Percentiles rank a stretch among this genome's conserved stretches.
Evolutionary conservation across 1,140 invertebrate species (phyloP).

Genomic region (Lucilia sericata): DNA sequence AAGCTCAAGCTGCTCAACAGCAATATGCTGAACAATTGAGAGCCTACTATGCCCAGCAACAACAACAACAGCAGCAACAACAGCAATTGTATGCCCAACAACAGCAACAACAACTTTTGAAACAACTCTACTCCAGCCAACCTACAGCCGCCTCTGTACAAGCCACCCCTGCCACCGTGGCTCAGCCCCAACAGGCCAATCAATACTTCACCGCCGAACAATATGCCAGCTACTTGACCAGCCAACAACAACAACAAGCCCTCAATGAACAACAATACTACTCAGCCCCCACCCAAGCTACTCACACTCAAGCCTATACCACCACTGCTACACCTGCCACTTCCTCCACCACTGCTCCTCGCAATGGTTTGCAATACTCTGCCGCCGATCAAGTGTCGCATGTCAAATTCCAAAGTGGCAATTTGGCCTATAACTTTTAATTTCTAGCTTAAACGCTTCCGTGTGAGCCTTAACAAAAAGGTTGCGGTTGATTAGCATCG

Average conservation of each 20-base stretch:
- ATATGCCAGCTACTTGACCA: conserved; percentile 36
- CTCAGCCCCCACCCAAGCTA: conserved; percentile 12
- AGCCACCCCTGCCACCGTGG: conserved; percentile 5
- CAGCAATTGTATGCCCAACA: conserved; percentile 39
- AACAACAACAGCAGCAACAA: conserved; percentile 50
- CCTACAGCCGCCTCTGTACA: background rate
- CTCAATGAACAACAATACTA: conserved; percentile 52
- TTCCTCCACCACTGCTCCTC: conserved; percentile 4
- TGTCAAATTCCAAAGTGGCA: conserved; percentile 60
- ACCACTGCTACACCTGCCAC: conserved; percentile 13
- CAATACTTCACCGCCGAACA: conserved; percentile 44
- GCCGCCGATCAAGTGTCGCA: conserved; percentile 58
- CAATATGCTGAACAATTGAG: conserved; percentile 58
- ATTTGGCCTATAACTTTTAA: conserved; percentile 61
- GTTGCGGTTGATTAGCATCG: no score
- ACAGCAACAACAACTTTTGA: conserved; percentile 30
- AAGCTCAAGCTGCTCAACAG: conserved; percentile 15
- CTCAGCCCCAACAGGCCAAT: conserved; percentile 37
- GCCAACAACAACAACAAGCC: conserved; percentile 52
- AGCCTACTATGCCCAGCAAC: conserved; percentile 54
- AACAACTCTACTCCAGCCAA: conserved; percentile 23
- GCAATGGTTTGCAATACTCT: conserved; percentile 52
- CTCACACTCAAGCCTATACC: background rate
- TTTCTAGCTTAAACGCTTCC: no score
- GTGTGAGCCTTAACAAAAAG: no score